Conservation (phyloP, 2,113 vertebrate species). For the Hemiprocne comata region DNA sequence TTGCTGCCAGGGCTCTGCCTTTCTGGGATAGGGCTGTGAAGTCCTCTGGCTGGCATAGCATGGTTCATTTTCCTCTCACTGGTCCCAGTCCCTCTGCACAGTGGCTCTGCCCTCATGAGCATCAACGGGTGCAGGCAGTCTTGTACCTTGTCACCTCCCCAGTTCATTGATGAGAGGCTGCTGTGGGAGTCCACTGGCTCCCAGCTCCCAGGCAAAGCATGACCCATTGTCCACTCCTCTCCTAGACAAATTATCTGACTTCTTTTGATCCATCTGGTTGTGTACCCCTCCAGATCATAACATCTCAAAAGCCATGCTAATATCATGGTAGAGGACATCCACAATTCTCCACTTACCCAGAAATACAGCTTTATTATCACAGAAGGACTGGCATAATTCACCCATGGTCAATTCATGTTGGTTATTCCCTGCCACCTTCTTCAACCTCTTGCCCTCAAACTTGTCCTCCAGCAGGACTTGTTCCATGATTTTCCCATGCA, state of each 20-base stretch:
- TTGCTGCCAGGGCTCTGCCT: not conserved
- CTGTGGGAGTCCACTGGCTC: not conserved
- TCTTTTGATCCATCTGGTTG: not conserved
- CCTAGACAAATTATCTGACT: not conserved
- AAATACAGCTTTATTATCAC: not conserved
- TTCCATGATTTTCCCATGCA: no score
- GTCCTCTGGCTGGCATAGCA: no score
- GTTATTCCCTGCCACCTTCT: not conserved
- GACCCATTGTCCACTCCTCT: accelerated
- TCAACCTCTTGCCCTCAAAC: not conserved
- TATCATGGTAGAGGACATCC: not conserved
- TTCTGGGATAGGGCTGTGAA: no score
- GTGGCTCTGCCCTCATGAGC: not conserved
- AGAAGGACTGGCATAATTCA: not conserved
- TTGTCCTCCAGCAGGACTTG: not conserved
- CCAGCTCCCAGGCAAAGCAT: not conserved
- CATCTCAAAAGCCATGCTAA: not conserved
- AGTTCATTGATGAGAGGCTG: not conserved
- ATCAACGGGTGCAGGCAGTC: no score
- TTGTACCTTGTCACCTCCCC: no score
- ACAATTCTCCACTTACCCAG: not conserved
- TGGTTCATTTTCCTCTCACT: accelerated
- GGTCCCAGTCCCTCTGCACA: accelerated
- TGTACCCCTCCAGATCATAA: not conserved
- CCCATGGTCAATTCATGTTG: not conserved